Evolutionary conservation across 2,888 invertebrate genomes (phyloP).

Genomic region (Macrosiphum euphorbiae): DNA sequence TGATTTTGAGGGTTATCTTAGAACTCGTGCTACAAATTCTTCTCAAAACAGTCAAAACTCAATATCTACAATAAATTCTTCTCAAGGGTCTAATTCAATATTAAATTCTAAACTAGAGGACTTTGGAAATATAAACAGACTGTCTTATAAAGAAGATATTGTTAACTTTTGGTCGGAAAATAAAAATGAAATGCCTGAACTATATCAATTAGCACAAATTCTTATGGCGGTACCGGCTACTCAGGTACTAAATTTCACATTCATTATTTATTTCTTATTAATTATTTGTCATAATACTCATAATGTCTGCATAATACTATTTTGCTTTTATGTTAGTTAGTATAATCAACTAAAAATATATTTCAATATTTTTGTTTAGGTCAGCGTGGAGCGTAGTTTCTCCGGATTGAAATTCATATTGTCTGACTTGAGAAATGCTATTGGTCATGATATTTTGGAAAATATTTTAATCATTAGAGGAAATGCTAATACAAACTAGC

Average conservation of each 20-base stretch:
- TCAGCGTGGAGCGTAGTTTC: background rate
- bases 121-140: background rate
- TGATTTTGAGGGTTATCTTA: background rate
- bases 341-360: background rate
- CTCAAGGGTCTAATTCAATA: background rate
- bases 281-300: background rate
- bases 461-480: background rate
- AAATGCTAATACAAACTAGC: background rate
- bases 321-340: background rate
- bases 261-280: background rate
- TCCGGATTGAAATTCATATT: background rate
- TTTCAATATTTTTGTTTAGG: background rate
- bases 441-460: background rate
- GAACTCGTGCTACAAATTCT: background rate
- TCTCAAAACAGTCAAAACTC: background rate
- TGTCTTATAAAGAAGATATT: background rate
- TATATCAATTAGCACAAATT: background rate
- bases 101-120: background rate
- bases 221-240: conserved; percentile 1
- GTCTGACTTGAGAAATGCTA: background rate
- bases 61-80: background rate
- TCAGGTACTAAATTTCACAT: background rate
- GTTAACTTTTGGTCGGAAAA: background rate
- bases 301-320: background rate
- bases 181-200: conserved; percentile 4